Percentiles rank a stretch among this genome's conserved stretches.
Evolutionary conservation across 2,888 invertebrate genomes (phyloP).

Genomic region (Axea sp.): DNA sequence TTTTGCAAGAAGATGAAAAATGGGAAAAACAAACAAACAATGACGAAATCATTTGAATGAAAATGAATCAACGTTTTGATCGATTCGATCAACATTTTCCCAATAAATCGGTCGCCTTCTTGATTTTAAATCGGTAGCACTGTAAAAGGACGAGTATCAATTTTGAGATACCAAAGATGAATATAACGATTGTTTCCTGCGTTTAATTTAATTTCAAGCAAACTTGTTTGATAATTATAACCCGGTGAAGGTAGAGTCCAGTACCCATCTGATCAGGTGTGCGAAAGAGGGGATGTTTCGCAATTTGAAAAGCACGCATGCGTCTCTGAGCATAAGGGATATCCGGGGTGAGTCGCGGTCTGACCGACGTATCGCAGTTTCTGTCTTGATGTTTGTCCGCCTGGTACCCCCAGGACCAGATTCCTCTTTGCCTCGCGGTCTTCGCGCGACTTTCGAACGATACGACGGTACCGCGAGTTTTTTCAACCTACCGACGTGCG

Average conservation of each 20-base stretch:
- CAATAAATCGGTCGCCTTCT: no score
- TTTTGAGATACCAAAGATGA: no score
- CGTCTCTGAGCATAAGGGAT: slow-evolving; percentile 69
- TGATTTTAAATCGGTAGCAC: no score
- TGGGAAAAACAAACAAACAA: no score
- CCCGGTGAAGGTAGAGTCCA: slow-evolving; percentile 24
- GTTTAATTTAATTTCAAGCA: not conserved
- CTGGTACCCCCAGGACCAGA: slow-evolving; percentile 65
- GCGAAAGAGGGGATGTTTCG: slow-evolving; percentile 67
- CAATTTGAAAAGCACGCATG: slow-evolving; percentile 76
- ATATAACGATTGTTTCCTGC: no score
- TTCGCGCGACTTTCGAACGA: slow-evolving; percentile 44
- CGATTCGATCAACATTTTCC: no score
- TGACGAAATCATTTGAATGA: no score
- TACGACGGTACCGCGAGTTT: slow-evolving; percentile 30
- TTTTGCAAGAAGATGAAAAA: no score
- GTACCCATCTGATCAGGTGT: slow-evolving; percentile 53
- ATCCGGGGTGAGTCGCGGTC: slow-evolving; percentile 72
- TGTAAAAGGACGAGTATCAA: no score
- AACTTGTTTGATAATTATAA: slow-evolving; percentile 11
- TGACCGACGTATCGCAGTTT: slow-evolving; percentile 74
- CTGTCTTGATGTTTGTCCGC: slow-evolving; percentile 78
- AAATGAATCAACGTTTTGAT: no score
- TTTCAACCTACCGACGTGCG: slow-evolving; percentile 2
- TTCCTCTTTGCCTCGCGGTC: slow-evolving; percentile 29